phyloP scores from a whole-genome alignment of 2,113 vertebrate genomes.

The Rhegmatorhina hoffmannsi region DNA sequence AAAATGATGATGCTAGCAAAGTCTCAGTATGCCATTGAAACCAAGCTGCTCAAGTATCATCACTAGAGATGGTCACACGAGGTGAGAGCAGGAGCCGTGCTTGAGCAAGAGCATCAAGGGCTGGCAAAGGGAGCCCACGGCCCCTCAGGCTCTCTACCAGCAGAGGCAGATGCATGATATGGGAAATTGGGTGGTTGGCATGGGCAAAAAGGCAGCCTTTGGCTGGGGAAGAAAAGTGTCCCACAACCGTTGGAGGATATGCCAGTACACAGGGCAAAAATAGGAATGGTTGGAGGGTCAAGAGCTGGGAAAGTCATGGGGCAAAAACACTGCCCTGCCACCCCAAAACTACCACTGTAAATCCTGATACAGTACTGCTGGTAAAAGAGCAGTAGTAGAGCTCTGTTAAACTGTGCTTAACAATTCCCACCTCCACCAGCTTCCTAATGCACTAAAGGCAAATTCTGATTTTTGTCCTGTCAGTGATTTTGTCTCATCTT shows the following conservation, averaged over 20 bases:
- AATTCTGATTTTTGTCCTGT: conserved; percentile 27
- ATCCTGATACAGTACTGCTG: not conserved
- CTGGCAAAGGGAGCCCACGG: not conserved
- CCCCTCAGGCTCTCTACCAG: not conserved
- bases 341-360: not conserved
- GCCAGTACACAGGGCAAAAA: not conserved
- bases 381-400: not conserved
- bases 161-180: not conserved
- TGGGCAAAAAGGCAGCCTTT: not conserved
- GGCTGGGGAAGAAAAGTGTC: not conserved
- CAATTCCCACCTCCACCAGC: not conserved
- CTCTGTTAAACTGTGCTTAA: not conserved
- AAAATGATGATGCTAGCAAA: not conserved
- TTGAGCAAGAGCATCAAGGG: not conserved
- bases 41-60: not conserved
- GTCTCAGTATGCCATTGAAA: not conserved
- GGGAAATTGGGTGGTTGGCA: not conserved
- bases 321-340: accelerated
- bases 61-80: not conserved
- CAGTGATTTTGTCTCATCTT: conserved; percentile 35
- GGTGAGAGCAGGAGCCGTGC: not conserved
- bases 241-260: not conserved
- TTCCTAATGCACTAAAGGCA: not conserved
- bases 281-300: not conserved
- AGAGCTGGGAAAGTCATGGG: not conserved